phyloP scores from a whole-genome alignment of 2,113 vertebrate species.

The Fregata magnificens region DNA sequence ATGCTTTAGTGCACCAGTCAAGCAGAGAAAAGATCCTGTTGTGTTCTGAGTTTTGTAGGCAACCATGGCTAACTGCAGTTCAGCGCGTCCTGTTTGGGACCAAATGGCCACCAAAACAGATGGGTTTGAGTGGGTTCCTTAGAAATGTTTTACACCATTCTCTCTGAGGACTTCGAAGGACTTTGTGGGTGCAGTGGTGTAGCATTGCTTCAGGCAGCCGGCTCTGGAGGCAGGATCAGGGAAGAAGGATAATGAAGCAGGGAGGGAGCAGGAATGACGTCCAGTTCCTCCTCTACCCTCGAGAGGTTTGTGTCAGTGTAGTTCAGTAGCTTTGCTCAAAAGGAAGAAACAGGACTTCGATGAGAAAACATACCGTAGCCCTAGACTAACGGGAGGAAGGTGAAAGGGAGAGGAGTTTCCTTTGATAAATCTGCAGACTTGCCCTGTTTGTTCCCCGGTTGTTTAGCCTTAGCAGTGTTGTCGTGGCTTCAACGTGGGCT shows the following conservation, averaged over 20 bases:
- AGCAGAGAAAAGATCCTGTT: background rate
- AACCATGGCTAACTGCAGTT: fast-evolving
- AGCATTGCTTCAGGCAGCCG: background rate
- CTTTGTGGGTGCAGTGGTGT: background rate
- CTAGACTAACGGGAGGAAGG: background rate
- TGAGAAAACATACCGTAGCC: fast-evolving
- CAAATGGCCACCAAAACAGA: fast-evolving
- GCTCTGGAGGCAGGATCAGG: background rate
- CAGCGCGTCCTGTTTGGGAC: background rate
- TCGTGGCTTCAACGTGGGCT: fast-evolving
- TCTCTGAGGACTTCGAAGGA: fast-evolving
- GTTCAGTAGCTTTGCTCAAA: background rate
- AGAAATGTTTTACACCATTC: fast-evolving
- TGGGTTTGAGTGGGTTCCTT: background rate
- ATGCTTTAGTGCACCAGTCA: background rate
- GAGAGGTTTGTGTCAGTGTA: too few relatives aligned
- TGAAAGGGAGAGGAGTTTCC: background rate
- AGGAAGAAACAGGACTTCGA: too few relatives aligned
- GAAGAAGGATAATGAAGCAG: background rate
- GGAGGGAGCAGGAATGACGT: background rate
- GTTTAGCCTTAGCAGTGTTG: background rate
- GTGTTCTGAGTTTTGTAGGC: background rate
- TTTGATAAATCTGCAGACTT: background rate
- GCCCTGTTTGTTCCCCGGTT: background rate
- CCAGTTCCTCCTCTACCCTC: background rate